A percentile compares a stretch with the other conserved stretches of the same genome.
phyloP scores from a whole-genome alignment of 2,797 vertebrate species.

The Neomorphus geoffroyi region DNA sequence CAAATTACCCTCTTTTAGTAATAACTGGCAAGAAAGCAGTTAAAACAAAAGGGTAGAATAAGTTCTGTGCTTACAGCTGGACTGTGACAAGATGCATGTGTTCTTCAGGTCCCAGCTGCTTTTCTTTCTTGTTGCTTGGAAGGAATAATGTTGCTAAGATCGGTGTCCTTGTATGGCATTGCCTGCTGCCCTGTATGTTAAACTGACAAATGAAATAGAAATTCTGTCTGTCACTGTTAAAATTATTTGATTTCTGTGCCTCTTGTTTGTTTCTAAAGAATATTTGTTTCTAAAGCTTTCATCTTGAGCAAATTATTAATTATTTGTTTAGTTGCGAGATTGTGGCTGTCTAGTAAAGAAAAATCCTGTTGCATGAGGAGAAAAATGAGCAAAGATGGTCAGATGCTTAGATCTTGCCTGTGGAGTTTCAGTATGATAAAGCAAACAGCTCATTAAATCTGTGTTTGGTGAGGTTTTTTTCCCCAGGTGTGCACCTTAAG shows the following conservation, averaged over 20 bases:
- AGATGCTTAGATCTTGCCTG: background rate
- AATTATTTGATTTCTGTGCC: background rate
- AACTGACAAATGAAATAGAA: background rate
- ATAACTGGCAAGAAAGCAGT: background rate
- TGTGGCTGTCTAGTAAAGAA: background rate
- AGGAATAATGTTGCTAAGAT: background rate
- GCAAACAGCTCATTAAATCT: background rate
- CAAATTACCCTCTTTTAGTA: background rate
- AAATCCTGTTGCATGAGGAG: background rate
- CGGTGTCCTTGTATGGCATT: background rate
- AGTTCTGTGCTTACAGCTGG: background rate
- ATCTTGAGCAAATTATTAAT: background rate
- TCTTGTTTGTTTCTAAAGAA: background rate
- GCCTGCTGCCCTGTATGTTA: background rate
- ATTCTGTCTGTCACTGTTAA: background rate
- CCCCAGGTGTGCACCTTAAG: background rate
- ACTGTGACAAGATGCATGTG: no score
- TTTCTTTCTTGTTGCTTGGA: background rate
- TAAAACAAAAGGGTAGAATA: background rate
- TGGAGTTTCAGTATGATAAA: background rate
- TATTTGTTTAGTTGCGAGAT: background rate
- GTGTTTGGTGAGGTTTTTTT: background rate
- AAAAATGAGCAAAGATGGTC: background rate
- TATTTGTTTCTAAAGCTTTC: background rate
- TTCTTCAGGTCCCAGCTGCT: background rate